phyloP scores from a whole-genome alignment of 1,140 invertebrate genomes.

The Achatina immaculata region DNA sequence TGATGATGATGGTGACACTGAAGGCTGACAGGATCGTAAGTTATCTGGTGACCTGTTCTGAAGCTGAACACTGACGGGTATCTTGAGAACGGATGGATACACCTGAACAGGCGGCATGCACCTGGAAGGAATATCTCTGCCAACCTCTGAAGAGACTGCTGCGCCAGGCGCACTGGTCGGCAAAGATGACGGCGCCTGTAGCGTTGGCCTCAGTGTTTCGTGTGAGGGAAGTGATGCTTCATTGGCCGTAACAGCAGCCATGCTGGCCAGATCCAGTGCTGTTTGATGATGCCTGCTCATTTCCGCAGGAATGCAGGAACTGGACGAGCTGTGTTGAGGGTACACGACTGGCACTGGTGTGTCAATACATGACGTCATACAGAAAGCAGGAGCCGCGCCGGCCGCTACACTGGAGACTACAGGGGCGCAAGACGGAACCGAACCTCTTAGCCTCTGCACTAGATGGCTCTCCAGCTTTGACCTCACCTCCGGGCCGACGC shows the following conservation, averaged over 20 bases:
- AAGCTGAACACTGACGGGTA: too few species aligned
- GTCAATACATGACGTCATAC: background rate
- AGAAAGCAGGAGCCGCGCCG: background rate
- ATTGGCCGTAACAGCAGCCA: slow-evolving; percentile 18
- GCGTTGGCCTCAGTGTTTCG: background rate
- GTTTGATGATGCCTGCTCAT: slow-evolving; percentile 25
- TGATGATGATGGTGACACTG: too few species aligned
- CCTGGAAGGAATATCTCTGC: background rate
- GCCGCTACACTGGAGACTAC: background rate
- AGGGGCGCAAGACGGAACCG: background rate
- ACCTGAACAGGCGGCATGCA: background rate
- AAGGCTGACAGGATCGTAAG: too few species aligned
- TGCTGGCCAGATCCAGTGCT: slow-evolving; percentile 31
- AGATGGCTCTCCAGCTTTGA: slow-evolving; percentile 50
- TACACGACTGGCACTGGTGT: background rate
- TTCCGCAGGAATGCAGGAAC: background rate
- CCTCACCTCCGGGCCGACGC: slow-evolving; percentile 81
- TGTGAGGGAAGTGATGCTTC: background rate
- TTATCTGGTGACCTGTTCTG: too few species aligned
- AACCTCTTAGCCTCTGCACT: slow-evolving; percentile 46
- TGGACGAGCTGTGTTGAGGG: background rate
- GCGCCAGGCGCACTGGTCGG: background rate
- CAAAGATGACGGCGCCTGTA: background rate
- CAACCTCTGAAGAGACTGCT: background rate
- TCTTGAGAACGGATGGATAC: too few species aligned